These are phyloP conservation scores for Leptinotarsa lineolata DNA, from an alignment of 1,140 invertebrate species.

Conservation along the genomic window DNA sequence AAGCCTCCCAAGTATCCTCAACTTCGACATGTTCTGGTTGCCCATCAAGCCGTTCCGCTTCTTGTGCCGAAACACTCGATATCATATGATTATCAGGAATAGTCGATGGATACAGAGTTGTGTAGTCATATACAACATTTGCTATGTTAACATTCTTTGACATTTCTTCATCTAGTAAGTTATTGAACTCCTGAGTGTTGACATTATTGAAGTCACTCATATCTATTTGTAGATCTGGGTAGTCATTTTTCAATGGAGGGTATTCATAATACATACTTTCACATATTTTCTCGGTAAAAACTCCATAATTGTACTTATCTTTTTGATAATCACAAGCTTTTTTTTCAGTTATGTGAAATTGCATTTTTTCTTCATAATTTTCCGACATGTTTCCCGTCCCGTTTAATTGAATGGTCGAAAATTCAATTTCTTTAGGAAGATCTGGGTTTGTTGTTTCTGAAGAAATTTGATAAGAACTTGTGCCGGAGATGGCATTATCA, in stretches of 20 bases:
- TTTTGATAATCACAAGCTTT: conserved; percentile 46
- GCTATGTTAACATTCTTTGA: conserved; percentile 46
- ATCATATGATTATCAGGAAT: conserved; percentile 44
- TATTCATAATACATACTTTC: conserved; percentile 54
- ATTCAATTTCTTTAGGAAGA: conserved; percentile 54
- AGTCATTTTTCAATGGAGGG: conserved; percentile 47
- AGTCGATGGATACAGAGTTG: conserved; percentile 46
- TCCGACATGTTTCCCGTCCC: conserved; percentile 19
- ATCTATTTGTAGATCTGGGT: conserved; percentile 52
- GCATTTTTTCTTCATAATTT: conserved; percentile 41
- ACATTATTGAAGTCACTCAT: conserved; percentile 52
- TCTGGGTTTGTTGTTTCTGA: conserved; percentile 38
- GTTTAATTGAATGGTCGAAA: conserved; percentile 47
- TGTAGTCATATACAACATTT: conserved; percentile 52
- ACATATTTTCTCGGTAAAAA: conserved; percentile 52
- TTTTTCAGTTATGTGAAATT: conserved; percentile 45
- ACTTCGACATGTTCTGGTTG: conserved; percentile 60
- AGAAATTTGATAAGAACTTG: conserved; percentile 35
- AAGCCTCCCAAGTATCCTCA: conserved; percentile 75
- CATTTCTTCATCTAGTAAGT: conserved; percentile 55
- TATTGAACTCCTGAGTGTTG: conserved; percentile 54
- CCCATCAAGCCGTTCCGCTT: conserved; percentile 57
- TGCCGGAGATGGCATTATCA: conserved; percentile 22
- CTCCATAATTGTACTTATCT: conserved; percentile 46
- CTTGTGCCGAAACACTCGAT: conserved; percentile 51